Percentiles rank a stretch among this genome's conserved stretches.
Evolutionary conservation across 2,113 vertebrate genomes (phyloP).

Genomic region (Grus americana): DNA sequence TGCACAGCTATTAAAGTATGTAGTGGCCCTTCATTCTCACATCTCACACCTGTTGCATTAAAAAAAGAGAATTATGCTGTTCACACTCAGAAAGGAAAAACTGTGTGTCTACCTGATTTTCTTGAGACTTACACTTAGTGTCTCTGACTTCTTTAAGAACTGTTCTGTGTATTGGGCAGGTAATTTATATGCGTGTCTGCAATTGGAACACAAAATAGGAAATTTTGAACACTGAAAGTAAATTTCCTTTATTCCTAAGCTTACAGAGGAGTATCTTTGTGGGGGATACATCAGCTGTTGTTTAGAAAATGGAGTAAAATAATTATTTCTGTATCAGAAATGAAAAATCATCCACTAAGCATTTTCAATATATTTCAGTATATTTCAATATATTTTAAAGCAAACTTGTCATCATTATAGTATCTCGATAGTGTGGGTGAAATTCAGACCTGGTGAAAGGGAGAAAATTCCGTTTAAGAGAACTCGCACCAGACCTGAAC

Average conservation of each 20-base stretch:
- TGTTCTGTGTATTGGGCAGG: neutral
- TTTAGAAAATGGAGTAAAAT: neutral
- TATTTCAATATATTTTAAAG: neutral
- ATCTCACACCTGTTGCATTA: neutral
- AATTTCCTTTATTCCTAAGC: neutral
- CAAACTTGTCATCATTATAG: neutral
- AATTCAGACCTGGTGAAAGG: neutral
- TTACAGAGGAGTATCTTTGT: neutral
- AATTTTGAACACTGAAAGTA: neutral
- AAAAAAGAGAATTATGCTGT: neutral
- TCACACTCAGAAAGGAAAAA: neutral
- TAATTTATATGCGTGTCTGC: neutral
- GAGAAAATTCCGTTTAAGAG: neutral
- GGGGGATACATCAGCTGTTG: neutral
- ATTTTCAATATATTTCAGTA: neutral
- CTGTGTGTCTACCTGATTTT: neutral
- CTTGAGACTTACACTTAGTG: neutral
- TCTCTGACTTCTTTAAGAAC: neutral
- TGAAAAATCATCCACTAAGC: conserved; percentile 9
- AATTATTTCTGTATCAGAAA: neutral
- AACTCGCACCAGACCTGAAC: neutral
- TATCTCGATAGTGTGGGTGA: neutral
- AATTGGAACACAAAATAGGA: neutral
- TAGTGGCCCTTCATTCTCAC: neutral
- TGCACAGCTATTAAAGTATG: neutral